phyloP scores from a whole-genome alignment of 1,140 invertebrate genomes.

The Saccostrea glomerata region DNA sequence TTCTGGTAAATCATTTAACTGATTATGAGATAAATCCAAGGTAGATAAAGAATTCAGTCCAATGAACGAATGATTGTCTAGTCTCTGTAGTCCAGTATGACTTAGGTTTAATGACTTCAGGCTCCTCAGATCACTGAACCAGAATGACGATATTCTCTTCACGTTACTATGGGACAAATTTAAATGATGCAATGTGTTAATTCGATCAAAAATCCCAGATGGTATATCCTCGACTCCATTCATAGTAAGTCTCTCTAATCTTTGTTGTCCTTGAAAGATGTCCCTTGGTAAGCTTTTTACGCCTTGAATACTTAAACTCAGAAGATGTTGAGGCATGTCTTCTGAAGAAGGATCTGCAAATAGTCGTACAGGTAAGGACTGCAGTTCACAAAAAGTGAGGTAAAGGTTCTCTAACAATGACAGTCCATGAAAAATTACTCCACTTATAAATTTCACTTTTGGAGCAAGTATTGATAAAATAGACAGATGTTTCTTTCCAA shows the following conservation, averaged over 20 bases:
- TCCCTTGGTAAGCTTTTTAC: neutral
- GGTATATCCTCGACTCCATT: neutral
- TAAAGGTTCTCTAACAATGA: neutral
- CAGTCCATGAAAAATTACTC: neutral
- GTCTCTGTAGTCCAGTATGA: neutral
- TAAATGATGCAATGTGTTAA: neutral
- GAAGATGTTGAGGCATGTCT: neutral
- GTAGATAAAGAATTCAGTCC: conserved; percentile 15
- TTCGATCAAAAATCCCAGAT: neutral
- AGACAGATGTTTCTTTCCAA: neutral
- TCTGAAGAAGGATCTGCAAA: neutral
- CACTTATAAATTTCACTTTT: neutral
- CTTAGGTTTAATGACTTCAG: neutral
- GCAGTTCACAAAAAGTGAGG: neutral
- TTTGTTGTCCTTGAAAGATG: neutral
- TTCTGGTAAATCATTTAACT: neutral
- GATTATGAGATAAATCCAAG: conserved; percentile 7
- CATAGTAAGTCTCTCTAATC: neutral
- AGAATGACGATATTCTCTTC: neutral
- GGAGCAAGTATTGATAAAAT: neutral
- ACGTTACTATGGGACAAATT: neutral
- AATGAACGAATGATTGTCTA: neutral
- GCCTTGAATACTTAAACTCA: neutral
- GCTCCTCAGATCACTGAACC: neutral
- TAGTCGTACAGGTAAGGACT: neutral